Conservation (phyloP, 2,113 vertebrate genomes). For the Toxotes jaculatrix region DNA sequence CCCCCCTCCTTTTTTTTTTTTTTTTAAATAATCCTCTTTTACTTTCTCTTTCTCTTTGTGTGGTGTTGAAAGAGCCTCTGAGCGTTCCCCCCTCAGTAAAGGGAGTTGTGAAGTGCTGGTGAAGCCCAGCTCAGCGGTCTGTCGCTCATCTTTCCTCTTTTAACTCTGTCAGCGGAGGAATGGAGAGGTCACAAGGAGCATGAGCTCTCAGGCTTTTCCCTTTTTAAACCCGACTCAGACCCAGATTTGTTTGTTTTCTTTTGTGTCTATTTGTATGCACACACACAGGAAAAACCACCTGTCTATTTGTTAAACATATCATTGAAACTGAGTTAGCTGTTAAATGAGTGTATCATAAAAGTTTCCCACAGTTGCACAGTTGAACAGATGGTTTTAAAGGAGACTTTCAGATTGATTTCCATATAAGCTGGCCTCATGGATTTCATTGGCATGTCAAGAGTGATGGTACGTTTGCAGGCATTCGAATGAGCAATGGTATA, state of each 20-base stretch:
- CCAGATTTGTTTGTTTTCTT: slow-evolving; percentile 32
- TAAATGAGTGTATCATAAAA: slow-evolving; percentile 2
- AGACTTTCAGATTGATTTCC: background rate
- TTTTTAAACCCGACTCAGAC: slow-evolving; percentile 11
- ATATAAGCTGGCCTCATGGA: background rate
- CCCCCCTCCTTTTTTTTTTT: slow-evolving; percentile 50
- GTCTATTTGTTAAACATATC: slow-evolving; percentile 24
- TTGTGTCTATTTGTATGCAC: slow-evolving; percentile 35
- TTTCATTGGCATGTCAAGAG: slow-evolving; percentile 9
- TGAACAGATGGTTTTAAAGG: background rate
- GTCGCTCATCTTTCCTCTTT: slow-evolving; percentile 65
- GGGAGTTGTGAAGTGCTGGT: slow-evolving; percentile 64
- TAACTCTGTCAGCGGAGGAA: slow-evolving; percentile 57
- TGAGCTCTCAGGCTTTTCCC: slow-evolving; percentile 34
- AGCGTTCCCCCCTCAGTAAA: slow-evolving; percentile 34
- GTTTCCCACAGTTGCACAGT: background rate
- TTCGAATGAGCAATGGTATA: slow-evolving; percentile 24
- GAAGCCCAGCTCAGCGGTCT: slow-evolving; percentile 70
- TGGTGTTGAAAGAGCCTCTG: slow-evolving; percentile 66
- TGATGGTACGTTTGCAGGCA: background rate
- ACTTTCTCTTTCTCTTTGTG: slow-evolving; percentile 71
- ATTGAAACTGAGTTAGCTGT: slow-evolving; percentile 16
- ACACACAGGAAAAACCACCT: slow-evolving; percentile 25
- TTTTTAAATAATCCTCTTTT: slow-evolving; percentile 69
- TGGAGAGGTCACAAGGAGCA: slow-evolving; percentile 55